Base-by-base conservation (phyloP, 2,888 invertebrate species). In the Tridacna gigas region DNA sequence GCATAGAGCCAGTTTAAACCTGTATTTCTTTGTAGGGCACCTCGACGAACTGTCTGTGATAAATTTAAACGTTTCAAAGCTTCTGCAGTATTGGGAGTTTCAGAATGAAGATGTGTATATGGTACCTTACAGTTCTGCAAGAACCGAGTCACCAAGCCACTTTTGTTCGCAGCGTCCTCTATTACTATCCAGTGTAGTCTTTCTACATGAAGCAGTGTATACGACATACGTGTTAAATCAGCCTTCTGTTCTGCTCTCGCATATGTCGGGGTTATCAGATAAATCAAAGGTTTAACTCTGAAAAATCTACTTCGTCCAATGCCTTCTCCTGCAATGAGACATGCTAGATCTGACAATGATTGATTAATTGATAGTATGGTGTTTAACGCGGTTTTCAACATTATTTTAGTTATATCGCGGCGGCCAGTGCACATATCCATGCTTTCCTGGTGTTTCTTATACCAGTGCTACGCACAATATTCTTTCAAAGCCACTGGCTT, bases 151-250 rank as follows among this genome's bases (percentile, higher is more conserved):
- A 99, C 97, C 78, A 98, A 95, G 28, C 95, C 94, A 0, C 97
- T 97, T 93, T 96, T 97, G 12, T 94, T 94, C 22, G 96, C 95
- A 0, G 98, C 96, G 95, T 99, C 99, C 95, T 99, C 99, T 48
- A 99, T 96, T 63, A 99, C 96, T 88, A 99, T 97, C 99, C 99
- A 99, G 94, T 98, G 97, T 80, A 99, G 96, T 94, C 97, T 97
- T 85, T 97, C 97, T 82, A 98, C 97, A 89, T 97, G 96, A 96
- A 89, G 96, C 87, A 99, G 96, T 5, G 98, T 97, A 93, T 99
- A 97, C 15, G 97, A 97, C 82, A 99, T 95, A 93, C 99, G 95
- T 0, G 98, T 98, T 15, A 99, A 95, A 95, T 99, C 99, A 13
- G 99, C 98, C 95, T 98, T 98, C 95, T 99, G 99, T 65, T 89